A percentile compares a stretch with the other conserved stretches of the same genome.
These are phyloP conservation scores for Lota lota DNA, from an alignment of 2,113 vertebrate species.

Conservation along the genomic window DNA sequence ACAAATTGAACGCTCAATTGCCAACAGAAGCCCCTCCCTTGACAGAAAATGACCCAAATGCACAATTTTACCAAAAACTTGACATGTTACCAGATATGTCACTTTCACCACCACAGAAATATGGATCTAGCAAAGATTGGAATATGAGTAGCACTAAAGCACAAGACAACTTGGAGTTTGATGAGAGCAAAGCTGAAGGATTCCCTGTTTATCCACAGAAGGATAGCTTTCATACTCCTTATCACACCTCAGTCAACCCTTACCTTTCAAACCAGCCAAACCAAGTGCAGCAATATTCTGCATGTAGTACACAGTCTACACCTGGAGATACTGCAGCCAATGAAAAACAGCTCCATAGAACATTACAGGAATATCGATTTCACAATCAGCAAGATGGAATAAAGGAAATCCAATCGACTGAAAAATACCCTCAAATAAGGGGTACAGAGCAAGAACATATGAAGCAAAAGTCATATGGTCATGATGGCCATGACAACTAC, in stretches of 20 bases:
- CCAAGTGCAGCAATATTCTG: conserved; percentile 15
- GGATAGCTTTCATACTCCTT: conserved; percentile 2
- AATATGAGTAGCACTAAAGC: too few species aligned
- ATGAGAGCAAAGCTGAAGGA: conserved; percentile 14
- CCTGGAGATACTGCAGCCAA: background rate
- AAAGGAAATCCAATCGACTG: conserved; percentile 22
- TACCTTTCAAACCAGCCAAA: conserved; percentile 26
- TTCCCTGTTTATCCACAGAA: conserved; percentile 20
- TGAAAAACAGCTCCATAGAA: conserved; percentile 16
- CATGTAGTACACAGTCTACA: conserved; percentile 1
- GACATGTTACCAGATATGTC: background rate
- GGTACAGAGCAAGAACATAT: conserved; percentile 28
- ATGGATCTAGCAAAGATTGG: conserved; percentile 19
- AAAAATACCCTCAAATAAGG: conserved; percentile 21
- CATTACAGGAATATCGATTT: conserved; percentile 16
- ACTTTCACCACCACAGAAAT: conserved; percentile 26
- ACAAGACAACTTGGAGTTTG: background rate
- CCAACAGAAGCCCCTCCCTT: conserved; percentile 52
- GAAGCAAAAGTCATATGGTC: conserved; percentile 17
- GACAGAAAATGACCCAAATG: conserved; percentile 53
- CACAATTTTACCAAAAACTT: conserved; percentile 33
- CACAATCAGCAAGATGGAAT: conserved; percentile 24
- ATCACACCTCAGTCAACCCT: conserved; percentile 7
- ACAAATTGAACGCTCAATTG: conserved; percentile 29
- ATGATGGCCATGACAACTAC: conserved; percentile 19